Conservation (phyloP, 2,113 vertebrate genomes). For the Halichoerus grypus region DNA sequence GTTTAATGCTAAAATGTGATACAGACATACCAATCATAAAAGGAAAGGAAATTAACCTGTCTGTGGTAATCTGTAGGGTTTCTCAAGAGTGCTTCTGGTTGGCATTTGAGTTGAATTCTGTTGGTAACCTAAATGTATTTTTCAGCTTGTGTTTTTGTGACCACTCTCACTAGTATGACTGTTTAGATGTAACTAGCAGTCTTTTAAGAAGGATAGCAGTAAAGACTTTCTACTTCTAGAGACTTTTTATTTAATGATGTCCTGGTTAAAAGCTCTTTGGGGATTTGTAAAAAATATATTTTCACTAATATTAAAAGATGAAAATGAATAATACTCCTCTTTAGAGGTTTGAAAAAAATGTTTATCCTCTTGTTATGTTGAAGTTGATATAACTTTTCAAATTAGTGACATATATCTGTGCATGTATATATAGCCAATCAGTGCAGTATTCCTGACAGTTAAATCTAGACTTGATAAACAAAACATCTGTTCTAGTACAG, state of each 20-base stretch:
- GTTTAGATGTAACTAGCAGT: neutral
- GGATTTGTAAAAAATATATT: slow-evolving; percentile 21
- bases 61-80: neutral
- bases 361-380: neutral
- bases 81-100: neutral
- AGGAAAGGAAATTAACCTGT: neutral
- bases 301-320: slow-evolving; percentile 47
- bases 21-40: neutral
- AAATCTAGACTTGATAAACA: neutral
- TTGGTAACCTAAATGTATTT: neutral
- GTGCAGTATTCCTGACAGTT: neutral
- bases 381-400: slow-evolving; percentile 32
- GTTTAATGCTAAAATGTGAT: slow-evolving; percentile 34
- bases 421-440: neutral
- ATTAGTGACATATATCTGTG: neutral
- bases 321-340: slow-evolving; percentile 53
- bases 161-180: neutral
- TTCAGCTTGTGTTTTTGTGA: neutral
- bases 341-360: slow-evolving; percentile 30
- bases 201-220: slow-evolving; percentile 36
- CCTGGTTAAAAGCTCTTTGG: slow-evolving; percentile 56
- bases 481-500: slow-evolving; percentile 41
- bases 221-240: slow-evolving; percentile 13
- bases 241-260: neutral
- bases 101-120: neutral